Base-by-base conservation (phyloP, 2,888 invertebrate genomes). In the Nipponacmea schrenckii region DNA sequence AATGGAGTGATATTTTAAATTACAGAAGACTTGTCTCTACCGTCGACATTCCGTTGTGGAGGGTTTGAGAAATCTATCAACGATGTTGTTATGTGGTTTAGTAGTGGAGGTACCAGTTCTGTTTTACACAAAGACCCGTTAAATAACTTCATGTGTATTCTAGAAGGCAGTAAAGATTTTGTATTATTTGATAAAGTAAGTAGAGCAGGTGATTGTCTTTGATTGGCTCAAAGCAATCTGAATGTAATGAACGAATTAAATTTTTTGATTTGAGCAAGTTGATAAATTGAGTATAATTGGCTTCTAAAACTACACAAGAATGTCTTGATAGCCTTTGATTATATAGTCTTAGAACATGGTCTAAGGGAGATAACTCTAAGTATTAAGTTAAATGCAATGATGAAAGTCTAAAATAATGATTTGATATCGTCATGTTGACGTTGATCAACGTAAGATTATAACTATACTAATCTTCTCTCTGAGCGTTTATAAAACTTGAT, bases 81-180 rank as follows among this genome's bases (percentile, higher is more conserved):
- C n/a, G 80, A 79, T n/a, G 77, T 81, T 12, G 81, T 85, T 8
- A 56, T 86, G 69, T 86, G 86, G 86, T 80, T 86, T 68, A 85
- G 86, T 63, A 81, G 81, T 68, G 86, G 86, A 0, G 81, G 79
- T 0, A 84, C 85, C 7, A 81, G 79, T 67, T 86, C 87, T 4
- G 85, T 86, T 2, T 80, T 87, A 8, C 86, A 87, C 68, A 78
- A 78, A 67, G 86, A 87, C 69, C 76, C 75, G 3, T 71, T 84
- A 15, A 85, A 87, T 75, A 86, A 86, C 68, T 77, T 87, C n/a
- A 82, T 83, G 69, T 87, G 87, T 74, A 68, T 86, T 8, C 71
- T 86, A 0, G 85, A 85, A 70, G 87, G 87, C 14, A 68, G 74
- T 48, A 86, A 87, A 71, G 76, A 84, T 26, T 64, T 87, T 17